Evolutionary conservation across 64 coral and sea anemone genomes (phyloP), one percentile per base, ranked within the genome.

Genomic region (Astreopora myriophthalma): DNA sequence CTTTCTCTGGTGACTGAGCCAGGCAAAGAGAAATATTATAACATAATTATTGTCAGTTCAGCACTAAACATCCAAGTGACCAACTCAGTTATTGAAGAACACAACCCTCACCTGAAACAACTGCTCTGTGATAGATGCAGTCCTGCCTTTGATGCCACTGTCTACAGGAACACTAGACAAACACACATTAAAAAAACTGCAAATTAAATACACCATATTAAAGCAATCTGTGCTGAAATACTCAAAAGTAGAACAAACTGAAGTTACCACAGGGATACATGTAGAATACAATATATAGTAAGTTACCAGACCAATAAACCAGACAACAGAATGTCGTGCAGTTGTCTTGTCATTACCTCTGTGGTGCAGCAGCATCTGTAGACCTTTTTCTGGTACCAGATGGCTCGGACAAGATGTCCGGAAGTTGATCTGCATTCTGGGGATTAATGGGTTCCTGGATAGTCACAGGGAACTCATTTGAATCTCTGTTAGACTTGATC

Each of bases 111-210:
- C 97, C 94, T 93, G 37, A 11, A 91, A 91, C 24, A 99, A 75
- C 36, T 99, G 94, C 94, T 96, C 94, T 22, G 70, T 88, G 35
- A 99, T 76, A 3, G 97, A 99, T 23, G 97, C 97, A 32, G 97
- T 99, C 84, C 94, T 90, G 19, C 91, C 97, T 25, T 97, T 97
- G 14, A 97, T 97, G 38, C 87, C 89, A 74, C 57, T 60, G 39
- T 55, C 51, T 14, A 52, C 73, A 44, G 84, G 49, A n/a, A 67
- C 83, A 69, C 92, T 94, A 34, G 22, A 46, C 40, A 46, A 35
- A 48, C 3, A 31, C 32, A 34, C 20, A 71, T 11, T 23, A 13
- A 39, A 13, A 7, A 17, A 22, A 17, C 34, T 2, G 22, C 37
- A 28, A 30, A 20, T 27, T 1, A 23, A 14, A 73, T 22, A 87